Base-by-base conservation (phyloP, 2,888 invertebrate genomes). In the Dilophus febrilis region DNA sequence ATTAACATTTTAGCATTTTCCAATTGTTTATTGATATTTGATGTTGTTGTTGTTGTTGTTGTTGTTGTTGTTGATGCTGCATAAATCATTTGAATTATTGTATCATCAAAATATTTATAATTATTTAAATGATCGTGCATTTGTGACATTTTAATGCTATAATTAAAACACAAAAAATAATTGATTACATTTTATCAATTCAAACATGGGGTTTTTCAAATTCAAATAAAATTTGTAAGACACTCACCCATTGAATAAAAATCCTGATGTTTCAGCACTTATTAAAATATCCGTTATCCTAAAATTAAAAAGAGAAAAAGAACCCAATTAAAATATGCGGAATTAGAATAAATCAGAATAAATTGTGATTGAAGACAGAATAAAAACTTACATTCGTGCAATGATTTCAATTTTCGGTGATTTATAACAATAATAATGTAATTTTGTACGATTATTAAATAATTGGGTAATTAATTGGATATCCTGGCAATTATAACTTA, bases 291-390 rank as follows among this genome's bases (percentile, higher is more conserved):
- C 51, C 8, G 51, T 32, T 17, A 51, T 38, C 49, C 51, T 51
- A 40, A 50, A 47, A 46, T 71, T 70, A 16, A 63, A 49, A 13
- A 60, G 57, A 40, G 58, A n/a, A n/a, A n/a, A n/a, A n/a, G n/a
- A n/a, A n/a, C n/a, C n/a, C n/a, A n/a, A n/a, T n/a, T n/a, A n/a
- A 50, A n/a, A 50, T 51, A 7, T 60, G 57, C 30, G 59, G 58
- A 44, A 66, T 63, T 46, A 65, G 64, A 50, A 74, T 74, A 3
- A 67, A 68, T 3, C 53, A n/a, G n/a, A n/a, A n/a, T 44, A 2
- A 58, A 45, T 44, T 71, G 68, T 27, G 71, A 53, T 12, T 53
- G 49, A 40, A 58, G 57, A 42, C 72, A 2, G 61, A 59, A 17
- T 54, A 47, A 49, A 65, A 72, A 47, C 72, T 54, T 34, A 64